Evolutionary conservation across 2,888 invertebrate species (phyloP), one percentile per base, ranked within the genome.

Genomic region (Catotricha subobsoleta): DNA sequence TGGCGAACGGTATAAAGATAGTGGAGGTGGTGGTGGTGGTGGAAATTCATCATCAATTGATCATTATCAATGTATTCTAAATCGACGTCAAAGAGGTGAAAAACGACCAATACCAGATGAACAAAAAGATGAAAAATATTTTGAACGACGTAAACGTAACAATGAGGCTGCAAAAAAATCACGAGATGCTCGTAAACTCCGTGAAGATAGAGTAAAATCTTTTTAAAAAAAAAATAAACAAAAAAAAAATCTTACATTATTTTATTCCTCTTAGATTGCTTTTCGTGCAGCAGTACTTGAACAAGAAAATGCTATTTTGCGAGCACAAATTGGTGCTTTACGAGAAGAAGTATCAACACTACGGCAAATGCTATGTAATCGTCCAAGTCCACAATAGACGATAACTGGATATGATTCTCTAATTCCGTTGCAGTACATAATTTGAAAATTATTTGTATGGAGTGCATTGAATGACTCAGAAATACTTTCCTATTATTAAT

Each of bases 121-220:
- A 38, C 71, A 82, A 55, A 91, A 91, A 54, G 90, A 91, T 52
- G 81, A 80, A 45, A 87, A 84, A 59, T 91, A 91, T 60, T 90
- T 78, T 58, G 90, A 91, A 58, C 65, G 88, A 34, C 67, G 91
- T 44, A 76, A 81, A 54, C 66, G 88, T 8, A 91, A 91, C 60
- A 91, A 91, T 58, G 76, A 83, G 55, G 91, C 91, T 0, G 91
- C 90, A 1, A 91, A 91, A 61, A 91, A 90, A 58, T 87, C 87
- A 0, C 62, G 91, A 21, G 91, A 91, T 58, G 86, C 87, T 0
- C 66, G 91, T 19, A 79, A 88, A 58, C 72, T 83, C 38, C 66
- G 90, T 21, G 90, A 91, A 57, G 90, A 91, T 59, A 81, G 87
- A 62, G 80, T 79, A 58, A 53, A 52, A 31, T 16, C 35, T 37